A percentile compares a stretch with the other conserved stretches of the same genome.
Conservation (phyloP, 2,888 invertebrate species). For the Rotaria macrura region DNA sequence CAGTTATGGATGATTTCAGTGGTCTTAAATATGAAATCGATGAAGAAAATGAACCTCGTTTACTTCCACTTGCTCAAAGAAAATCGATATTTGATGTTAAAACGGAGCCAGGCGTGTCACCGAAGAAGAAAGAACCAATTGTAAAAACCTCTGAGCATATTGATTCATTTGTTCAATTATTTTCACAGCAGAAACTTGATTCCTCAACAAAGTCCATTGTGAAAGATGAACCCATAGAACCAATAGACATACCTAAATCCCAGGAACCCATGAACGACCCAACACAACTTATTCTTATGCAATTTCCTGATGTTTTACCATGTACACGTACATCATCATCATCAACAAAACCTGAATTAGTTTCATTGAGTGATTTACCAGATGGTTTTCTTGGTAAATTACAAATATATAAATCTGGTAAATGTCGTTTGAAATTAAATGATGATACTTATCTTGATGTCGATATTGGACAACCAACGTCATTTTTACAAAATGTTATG, state of each 20-base stretch:
- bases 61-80: not conserved
- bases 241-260: not conserved
- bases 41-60: constrained; percentile 2
- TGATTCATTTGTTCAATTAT: not conserved
- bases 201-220: not conserved
- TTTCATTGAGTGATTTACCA: not conserved
- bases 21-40: constrained; percentile 18
- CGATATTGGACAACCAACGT: constrained; percentile 1
- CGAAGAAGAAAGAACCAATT: not conserved
- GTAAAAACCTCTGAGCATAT: not conserved
- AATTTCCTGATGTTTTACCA: constrained; percentile 21
- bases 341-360: not conserved
- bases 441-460: not conserved
- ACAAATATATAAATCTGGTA: constrained; percentile 22
- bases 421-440: not conserved
- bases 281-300: constrained; percentile 1
- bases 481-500: constrained; percentile 18
- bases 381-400: constrained; percentile 10
- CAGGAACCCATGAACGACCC: not conserved
- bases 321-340: not conserved
- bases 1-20: not conserved
- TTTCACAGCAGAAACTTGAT: not conserved
- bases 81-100: not conserved
- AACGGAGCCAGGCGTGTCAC: not conserved
- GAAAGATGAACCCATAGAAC: not conserved